Evolutionary conservation across 1,140 invertebrate species (phyloP).

Genomic region (Megalopta genalis): DNA sequence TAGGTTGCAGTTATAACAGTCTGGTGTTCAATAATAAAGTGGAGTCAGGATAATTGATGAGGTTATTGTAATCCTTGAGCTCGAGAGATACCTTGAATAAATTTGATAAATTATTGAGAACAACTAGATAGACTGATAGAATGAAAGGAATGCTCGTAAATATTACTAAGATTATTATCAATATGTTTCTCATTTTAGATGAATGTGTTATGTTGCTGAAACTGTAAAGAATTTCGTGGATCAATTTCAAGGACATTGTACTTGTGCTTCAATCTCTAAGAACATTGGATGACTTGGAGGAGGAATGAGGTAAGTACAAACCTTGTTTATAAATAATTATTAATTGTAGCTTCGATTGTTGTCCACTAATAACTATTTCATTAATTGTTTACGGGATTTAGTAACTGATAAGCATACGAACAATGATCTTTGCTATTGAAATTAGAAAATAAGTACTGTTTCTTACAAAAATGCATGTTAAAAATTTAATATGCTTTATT

Average conservation of each 20-base stretch:
- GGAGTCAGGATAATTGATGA: neutral
- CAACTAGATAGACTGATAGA: neutral
- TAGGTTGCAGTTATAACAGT: neutral
- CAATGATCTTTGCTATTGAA: no score
- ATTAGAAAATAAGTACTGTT: no score
- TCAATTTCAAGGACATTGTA: neutral
- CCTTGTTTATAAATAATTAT: neutral
- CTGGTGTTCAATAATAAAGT: neutral
- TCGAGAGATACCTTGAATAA: neutral
- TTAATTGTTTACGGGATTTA: no score
- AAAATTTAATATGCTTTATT: no score
- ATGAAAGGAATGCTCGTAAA: no score
- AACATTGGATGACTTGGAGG: neutral
- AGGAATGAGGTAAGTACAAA: constrained; percentile 23
- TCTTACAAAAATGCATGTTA: no score
- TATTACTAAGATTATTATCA: neutral
- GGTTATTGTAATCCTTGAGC: neutral
- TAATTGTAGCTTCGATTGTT: neutral
- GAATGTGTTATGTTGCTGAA: neutral
- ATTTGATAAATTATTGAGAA: neutral
- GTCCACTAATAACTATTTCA: neutral
- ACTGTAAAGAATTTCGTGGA: neutral
- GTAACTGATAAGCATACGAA: no score
- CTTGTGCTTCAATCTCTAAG: neutral
- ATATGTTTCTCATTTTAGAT: neutral